Base-by-base conservation (phyloP, 1,140 invertebrate genomes). In the Penaeus japonicus region DNA sequence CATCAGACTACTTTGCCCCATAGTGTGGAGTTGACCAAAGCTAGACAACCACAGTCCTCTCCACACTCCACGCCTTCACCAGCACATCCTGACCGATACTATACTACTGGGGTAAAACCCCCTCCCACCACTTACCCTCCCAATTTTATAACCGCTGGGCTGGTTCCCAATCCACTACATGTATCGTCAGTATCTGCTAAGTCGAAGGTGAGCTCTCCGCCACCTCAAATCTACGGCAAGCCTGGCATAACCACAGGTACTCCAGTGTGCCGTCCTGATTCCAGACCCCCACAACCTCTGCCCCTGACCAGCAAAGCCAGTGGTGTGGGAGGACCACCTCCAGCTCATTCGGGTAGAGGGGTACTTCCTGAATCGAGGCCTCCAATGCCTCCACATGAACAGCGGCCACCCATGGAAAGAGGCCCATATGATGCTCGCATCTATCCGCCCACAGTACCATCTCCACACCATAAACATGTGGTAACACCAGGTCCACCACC, bases 171-270 rank as follows among this genome's bases (percentile, higher is more conserved):
- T 80, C 90, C 90, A 70, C 84, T 91, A 30, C 90, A 90, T 73
- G 81, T 85, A 15, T 77, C 87, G 27, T 80, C 87, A 22, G 77
- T 78, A 4, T 73, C 89, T 55, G 89, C 94, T 0, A 96, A 96
- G 91, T 94, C 95, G 2, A 96, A 96, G 93, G 96, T 96, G 18
- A 96, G 94, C 90, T 96, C 95, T 91, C 96, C 96, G 5, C 95
- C 96, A n/a, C 95, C 94, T 62, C 95, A 96, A 89, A 95, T 96
- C 84, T 96, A 96, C 91, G 95, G 95, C 5, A 96, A 96, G 92
- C 95, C 95, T 91, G 93, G 95, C 78, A 94, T 95, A 91, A 93
- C 94, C 92, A 92, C 94, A 90, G 93, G 95, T 90, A 94, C 95
- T 89, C 94, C 94, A 88, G 92, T 95, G 84, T 93, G 94, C 92